Base-by-base conservation (phyloP, 1,140 invertebrate species). In the Drosophila pallidifrons region DNA sequence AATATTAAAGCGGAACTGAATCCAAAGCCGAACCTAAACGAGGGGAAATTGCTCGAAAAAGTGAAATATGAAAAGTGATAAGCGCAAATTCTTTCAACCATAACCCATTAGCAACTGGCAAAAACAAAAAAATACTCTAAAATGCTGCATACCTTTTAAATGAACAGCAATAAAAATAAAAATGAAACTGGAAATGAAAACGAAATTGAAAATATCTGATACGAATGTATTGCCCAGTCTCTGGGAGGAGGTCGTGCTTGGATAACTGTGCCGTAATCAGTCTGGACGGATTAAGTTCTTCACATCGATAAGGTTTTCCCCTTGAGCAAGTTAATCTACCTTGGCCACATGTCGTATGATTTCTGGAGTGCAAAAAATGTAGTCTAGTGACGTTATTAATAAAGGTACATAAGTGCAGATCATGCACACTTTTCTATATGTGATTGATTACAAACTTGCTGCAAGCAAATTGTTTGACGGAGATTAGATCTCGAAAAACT, bases 1-100 rank as follows among this genome's bases (percentile, higher is more conserved):
- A 87, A 85, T 75, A 87, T 85, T 85, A 89, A 85, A 87, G 77
- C 66, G 13, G 41, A 69, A 25, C 43, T 11, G 25, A n/a, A 15
- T 25, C 13, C 35, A 32, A 46, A n/a, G 25, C 38, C 8, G 32
- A 55, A 13, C n/a, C 16, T 5, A 67, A 52, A 25, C 51, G 25
- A 46, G 47, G 79, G 75, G 79, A 82, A 86, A 69, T 60, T 67
- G 67, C 67, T 70, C 38, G 11, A 47, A 52, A 67, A 73, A 75
- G 67, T 76, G 68, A 82, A 68, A 46, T 16, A 47, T 51, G 25
- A 57, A 68, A 67, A 73, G 60, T 79, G 75, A 77, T 78, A 86
- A 78, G 68, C 70, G 60, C 4, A 49, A 65, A 54, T 13, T 13
- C 41, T 13, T n/a, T n/a, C 74, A 66, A 55, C 46, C 75, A 67